Base-by-base conservation (phyloP, 2,797 vertebrate genomes). In the Tympanoctomys barrerae region DNA sequence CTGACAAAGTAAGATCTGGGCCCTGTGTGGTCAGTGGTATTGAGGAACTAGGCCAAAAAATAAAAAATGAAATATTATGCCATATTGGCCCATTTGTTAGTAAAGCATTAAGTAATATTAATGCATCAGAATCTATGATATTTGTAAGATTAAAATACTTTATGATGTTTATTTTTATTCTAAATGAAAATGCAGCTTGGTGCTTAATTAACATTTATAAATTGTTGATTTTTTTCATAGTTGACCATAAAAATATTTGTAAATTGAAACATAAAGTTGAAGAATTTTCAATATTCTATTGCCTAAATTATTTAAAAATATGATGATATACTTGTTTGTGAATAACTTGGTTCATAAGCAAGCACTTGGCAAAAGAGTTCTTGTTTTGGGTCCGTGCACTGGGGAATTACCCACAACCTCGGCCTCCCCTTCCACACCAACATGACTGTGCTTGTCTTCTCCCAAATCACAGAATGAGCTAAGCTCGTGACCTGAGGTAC, bases 201-300 rank as follows among this genome's bases (percentile, higher is more conserved):
- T 75, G 7, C 4, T 26, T 66, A 81, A 87, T 62, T 93, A 85
- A n/a, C 87, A 90, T 88, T 86, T 73, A n/a, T 14, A 68, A 89
- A 62, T 71, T 62, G 52, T 18, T 57, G 19, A 42, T 33, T 92
- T 75, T 88, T 33, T 46, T 89, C 82, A 26, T 79, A 75, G 36
- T 42, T 75, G 42, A 24, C 36, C 62, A 87, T 83, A 28, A 94
- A 87, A 80, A 82, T 86, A 52, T 64, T 91, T 89, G 42, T 75
- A 80, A 96, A 57, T 13, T 81, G 59, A 81, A 95, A 79, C 19
- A 42, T 8, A 61, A 36, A 85, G 52, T 73, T 79, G 54, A 79
- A 71, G 52, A 70, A 21, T 75, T 89, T 92, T 80, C 42, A 75
- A 31, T 66, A 10, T 81, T 24, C 57, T 75, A 71, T 79, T 68